Conservation (phyloP, 2,888 invertebrate species). For the Atrina japonica region DNA sequence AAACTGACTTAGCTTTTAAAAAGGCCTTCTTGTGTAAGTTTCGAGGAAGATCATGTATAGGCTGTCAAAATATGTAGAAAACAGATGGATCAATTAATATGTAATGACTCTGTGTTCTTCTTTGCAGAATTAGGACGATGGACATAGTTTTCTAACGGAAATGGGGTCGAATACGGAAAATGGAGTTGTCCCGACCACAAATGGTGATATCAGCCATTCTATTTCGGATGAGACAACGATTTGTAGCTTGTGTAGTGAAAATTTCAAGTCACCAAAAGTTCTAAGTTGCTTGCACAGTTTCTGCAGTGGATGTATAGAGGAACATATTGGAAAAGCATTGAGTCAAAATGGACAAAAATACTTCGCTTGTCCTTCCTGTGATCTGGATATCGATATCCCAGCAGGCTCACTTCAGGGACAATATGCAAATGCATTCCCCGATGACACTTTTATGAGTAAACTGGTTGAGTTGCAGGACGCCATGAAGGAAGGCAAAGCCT, state of each 20-base stretch:
- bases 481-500: constrained; percentile 59
- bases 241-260: constrained; percentile 56
- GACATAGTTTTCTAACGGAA: too few species aligned
- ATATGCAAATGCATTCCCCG: constrained; percentile 54
- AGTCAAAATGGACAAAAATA: constrained; percentile 42
- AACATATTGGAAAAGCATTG: constrained; percentile 48
- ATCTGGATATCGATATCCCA: constrained; percentile 58
- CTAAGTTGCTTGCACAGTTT: constrained; percentile 63
- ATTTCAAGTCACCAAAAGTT: constrained; percentile 52
- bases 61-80: too few species aligned
- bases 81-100: too few species aligned
- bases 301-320: constrained; percentile 59
- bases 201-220: too few species aligned
- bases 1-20: too few species aligned
- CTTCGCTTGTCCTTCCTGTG: constrained; percentile 64
- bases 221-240: constrained; percentile 50
- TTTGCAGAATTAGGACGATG: too few species aligned
- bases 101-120: too few species aligned
- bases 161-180: too few species aligned
- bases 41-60: too few species aligned
- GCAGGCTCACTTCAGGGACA: constrained; percentile 46
- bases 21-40: too few species aligned
- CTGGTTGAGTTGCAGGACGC: constrained; percentile 62
- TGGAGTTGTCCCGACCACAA: too few species aligned
- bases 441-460: constrained; percentile 63